phyloP scores from a whole-genome alignment of 2,113 vertebrate species.

The Lagopus leucura region DNA sequence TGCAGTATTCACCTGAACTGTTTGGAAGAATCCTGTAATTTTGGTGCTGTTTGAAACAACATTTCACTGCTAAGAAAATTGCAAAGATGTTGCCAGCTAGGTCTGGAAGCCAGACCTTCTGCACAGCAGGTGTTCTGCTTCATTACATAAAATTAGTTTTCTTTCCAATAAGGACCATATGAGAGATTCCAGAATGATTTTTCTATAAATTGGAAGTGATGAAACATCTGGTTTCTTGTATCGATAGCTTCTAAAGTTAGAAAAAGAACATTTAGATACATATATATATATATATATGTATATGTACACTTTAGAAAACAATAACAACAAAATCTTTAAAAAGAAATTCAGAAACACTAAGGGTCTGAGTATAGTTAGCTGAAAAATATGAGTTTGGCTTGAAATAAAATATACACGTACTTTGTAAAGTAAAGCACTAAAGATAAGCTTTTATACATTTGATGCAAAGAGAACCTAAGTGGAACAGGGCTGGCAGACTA shows the following conservation, averaged over 20 bases:
- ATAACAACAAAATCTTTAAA: background rate
- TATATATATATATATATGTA: background rate
- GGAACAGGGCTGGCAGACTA: background rate
- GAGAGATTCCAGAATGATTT: background rate
- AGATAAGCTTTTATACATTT: background rate
- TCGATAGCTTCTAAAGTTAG: background rate
- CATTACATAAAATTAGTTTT: constrained; percentile 11
- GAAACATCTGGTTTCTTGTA: background rate
- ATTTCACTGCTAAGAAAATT: background rate
- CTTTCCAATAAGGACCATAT: background rate
- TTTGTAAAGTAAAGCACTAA: background rate
- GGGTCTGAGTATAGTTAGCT: background rate
- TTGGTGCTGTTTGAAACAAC: background rate
- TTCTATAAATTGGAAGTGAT: background rate
- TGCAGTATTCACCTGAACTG: background rate
- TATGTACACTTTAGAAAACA: background rate
- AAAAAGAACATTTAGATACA: background rate
- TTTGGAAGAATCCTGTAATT: background rate
- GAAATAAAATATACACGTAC: rapidly evolving
- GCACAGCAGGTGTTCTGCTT: background rate
- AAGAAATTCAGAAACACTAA: background rate
- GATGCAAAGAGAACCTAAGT: background rate
- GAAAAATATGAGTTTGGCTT: background rate
- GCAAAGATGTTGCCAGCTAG: background rate
- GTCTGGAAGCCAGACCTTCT: background rate